Evolutionary conservation across 2,888 invertebrate species (phyloP), one percentile per base, ranked within the genome.

Genomic region (Candidula unifasciata): DNA sequence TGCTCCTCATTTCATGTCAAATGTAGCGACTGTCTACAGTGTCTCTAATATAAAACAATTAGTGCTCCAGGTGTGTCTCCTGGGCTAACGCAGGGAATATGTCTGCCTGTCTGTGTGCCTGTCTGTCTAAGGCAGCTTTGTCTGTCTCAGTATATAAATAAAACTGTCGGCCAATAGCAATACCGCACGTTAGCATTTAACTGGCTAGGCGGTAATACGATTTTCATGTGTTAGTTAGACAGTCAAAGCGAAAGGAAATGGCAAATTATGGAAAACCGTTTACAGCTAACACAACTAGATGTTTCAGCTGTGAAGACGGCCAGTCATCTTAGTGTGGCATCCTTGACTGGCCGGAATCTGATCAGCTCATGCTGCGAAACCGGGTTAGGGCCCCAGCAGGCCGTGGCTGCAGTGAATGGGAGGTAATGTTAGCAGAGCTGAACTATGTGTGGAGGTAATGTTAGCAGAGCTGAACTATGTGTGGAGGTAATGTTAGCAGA

Each of bases 121-220:
- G 68, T 33, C 18, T 66, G 27, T 6, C 66, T 24, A n/a, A 6
- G 1, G 24, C 66, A 27, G n/a, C 27, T 5, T n/a, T 54, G 57
- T n/a, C n/a, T n/a, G n/a, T n/a, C n/a, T n/a, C n/a, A n/a, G n/a
- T n/a, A n/a, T n/a, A n/a, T n/a, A n/a, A n/a, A n/a, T n/a, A n/a
- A n/a, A n/a, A n/a, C n/a, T n/a, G n/a, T n/a, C n/a, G n/a, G n/a
- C n/a, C n/a, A n/a, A n/a, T 21, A 60, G n/a, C 60, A 60, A 64
- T 74, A 82, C 13, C 54, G 37, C 82, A 74, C 82, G 44, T 30
- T 81, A 37, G 81, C 24, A 24, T 44, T 64, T 64, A 37, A 74
- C 60, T 35, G 60, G 74, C 30, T 27, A n/a, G 30, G 2, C 10
- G 6, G 8, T 74, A 82, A 82, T 82, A 44, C n/a, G 60, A 54